These are phyloP conservation scores for Apamea anceps DNA, from an alignment of 2,888 invertebrate species.

Conservation along the genomic window DNA sequence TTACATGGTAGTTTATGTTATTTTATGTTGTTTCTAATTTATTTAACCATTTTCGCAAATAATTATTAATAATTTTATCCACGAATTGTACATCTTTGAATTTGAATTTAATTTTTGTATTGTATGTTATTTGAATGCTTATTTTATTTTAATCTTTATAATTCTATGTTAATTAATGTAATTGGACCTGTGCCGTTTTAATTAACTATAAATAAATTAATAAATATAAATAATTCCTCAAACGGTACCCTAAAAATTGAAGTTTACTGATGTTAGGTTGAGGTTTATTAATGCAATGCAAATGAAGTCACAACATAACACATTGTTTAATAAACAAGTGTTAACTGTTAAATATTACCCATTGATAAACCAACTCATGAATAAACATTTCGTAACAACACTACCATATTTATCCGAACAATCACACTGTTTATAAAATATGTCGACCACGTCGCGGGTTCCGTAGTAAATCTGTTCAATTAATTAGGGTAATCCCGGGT, in stretches of 20 bases:
- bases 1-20: no score
- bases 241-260: not conserved
- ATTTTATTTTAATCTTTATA: no score
- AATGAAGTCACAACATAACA: not conserved
- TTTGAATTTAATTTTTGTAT: no score
- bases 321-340: not conserved
- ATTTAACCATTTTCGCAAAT: no score
- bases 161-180: no score
- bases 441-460: conserved; percentile 25
- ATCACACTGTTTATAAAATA: conserved; percentile 31
- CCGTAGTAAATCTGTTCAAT: conserved; percentile 57
- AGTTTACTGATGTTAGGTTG: not conserved
- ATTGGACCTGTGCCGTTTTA: no score
- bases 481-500: conserved; percentile 65
- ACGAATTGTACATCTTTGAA: no score
- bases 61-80: no score
- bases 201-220: no score
- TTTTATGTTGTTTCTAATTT: no score
- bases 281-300: not conserved
- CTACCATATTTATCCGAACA: conserved; percentile 22
- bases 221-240: no score
- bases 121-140: no score
- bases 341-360: not conserved
- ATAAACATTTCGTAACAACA: not conserved
- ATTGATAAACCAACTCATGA: not conserved